Percentiles rank a stretch among this genome's conserved stretches.
Evolutionary conservation across 2,797 vertebrate genomes (phyloP).

Genomic region (Meda fulgida): DNA sequence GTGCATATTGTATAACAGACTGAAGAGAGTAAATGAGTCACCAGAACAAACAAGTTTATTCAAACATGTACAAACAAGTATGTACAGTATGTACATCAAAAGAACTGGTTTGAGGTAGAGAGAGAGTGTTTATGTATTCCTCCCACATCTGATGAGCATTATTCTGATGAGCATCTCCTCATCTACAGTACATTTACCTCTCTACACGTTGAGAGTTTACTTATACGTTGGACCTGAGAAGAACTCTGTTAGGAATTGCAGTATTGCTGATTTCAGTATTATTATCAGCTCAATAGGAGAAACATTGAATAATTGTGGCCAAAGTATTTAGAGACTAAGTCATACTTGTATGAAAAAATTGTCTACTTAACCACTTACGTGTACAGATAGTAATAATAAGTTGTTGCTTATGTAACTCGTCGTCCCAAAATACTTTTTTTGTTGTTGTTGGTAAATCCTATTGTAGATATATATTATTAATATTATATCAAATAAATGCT

Average conservation of each 20-base stretch:
- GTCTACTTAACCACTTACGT: not conserved
- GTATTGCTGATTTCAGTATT: not conserved
- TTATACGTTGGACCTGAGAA: not conserved
- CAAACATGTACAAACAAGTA: not conserved
- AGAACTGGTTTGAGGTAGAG: slow-evolving; percentile 27
- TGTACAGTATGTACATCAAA: not conserved
- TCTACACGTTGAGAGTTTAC: not conserved
- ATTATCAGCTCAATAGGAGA: not conserved
- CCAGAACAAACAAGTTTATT: slow-evolving; percentile 29
- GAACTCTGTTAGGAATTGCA: not conserved
- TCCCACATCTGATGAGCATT: not conserved
- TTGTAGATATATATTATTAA: not conserved
- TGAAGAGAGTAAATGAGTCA: not conserved
- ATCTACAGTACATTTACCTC: slow-evolving; percentile 1
- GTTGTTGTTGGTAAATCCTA: not conserved
- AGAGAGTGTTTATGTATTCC: slow-evolving; percentile 14
- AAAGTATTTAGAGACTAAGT: not conserved
- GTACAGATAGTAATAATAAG: not conserved
- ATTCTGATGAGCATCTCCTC: not conserved
- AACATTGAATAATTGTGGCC: not conserved
- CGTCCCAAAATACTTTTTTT: not conserved
- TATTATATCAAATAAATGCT: not conserved
- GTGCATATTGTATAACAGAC: not conserved
- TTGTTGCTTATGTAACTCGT: not conserved
- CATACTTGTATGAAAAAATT: not conserved